phyloP scores from a whole-genome alignment of 2,888 invertebrate species.

The Lobophora halterata region DNA sequence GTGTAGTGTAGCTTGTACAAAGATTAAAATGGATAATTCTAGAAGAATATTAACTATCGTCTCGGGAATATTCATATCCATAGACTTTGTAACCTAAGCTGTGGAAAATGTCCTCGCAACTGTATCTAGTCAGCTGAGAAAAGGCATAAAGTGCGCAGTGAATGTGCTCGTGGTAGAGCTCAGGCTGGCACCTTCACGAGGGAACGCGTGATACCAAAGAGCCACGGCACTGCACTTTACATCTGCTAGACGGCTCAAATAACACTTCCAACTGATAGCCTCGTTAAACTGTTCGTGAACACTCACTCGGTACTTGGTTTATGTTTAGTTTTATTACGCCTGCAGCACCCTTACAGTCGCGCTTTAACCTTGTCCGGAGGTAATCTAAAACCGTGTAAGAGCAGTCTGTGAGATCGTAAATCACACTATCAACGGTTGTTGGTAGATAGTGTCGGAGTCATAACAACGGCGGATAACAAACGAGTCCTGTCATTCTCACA shows the following conservation, averaged over 20 bases:
- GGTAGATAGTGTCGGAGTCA: constrained; percentile 56
- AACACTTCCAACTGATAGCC: constrained; percentile 54
- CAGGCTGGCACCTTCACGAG: constrained; percentile 13
- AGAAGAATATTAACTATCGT: constrained; percentile 1
- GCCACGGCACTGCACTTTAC: constrained; percentile 41
- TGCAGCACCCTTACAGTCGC: constrained; percentile 39
- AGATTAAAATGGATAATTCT: too few relatives aligned
- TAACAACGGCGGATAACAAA: constrained; percentile 61
- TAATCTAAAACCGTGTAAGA: constrained; percentile 33
- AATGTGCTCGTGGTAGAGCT: constrained; percentile 25
- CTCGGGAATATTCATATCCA: constrained; percentile 2
- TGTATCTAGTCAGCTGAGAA: constrained; percentile 21
- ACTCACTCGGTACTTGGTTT: constrained; percentile 53
- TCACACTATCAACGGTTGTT: constrained; percentile 48
- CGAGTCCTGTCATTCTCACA: constrained; percentile 63
- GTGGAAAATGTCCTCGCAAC: constrained; percentile 7
- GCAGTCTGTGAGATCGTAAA: constrained; percentile 36
- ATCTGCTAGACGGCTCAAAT: constrained; percentile 47
- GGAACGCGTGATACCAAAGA: constrained; percentile 31
- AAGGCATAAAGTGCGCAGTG: constrained; percentile 23
- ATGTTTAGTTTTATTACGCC: constrained; percentile 54
- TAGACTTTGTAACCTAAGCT: constrained; percentile 9
- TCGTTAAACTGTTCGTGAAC: constrained; percentile 55
- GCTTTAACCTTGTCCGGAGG: constrained; percentile 29
- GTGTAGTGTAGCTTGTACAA: too few relatives aligned